Evolutionary conservation across 2,113 vertebrate species (phyloP), one percentile per base, ranked within the genome.

Genomic region (Pelecanus crispus): DNA sequence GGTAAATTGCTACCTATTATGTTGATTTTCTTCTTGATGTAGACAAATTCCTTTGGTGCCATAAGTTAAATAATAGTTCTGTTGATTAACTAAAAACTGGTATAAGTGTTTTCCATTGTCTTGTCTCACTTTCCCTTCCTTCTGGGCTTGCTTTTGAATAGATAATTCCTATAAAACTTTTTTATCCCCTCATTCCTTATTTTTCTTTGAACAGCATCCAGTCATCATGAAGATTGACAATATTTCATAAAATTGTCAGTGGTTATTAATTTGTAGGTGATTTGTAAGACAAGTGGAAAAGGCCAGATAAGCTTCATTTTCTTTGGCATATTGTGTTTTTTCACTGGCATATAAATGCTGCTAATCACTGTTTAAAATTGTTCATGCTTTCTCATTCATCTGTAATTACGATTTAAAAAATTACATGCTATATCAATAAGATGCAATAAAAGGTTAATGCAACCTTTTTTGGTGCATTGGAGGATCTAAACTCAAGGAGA

Each of bases 281-380:
- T 95, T 96, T 97, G 70, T 80, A 91, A 97, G 94, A 91, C 88
- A 96, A 95, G 79, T 87, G 65, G 88, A 89, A 89, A 97, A 97
- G 93, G 81, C 77, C 89, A 86, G 84, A 97, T 92, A 97, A 97
- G 52, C 77, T 90, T 97, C n/a, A 91, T 97, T 98, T 97, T 94
- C 92, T 95, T 95, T 92, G 84, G 49, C 61, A 56, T 80, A 92
- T 75, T 95, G 79, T 79, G 61, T 59, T 95, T 94, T 94, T 92
- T 52, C 77, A 59, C 16, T 83, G 66, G 53, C 86, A 74, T 95
- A 86, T 95, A 96, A 97, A 97, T 95, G 88, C 75, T 97, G 65
- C 73, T 98, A 96, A 97, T 97, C 79, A 74, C 88, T 58, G 11
- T 66, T 95, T 97, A 82, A 97, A 97, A 96, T 92, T 95, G 17